Percentiles rank a stretch among this genome's conserved stretches.
Evolutionary conservation across 2,888 invertebrate genomes (phyloP).

Genomic region (Deilephila elpenor): DNA sequence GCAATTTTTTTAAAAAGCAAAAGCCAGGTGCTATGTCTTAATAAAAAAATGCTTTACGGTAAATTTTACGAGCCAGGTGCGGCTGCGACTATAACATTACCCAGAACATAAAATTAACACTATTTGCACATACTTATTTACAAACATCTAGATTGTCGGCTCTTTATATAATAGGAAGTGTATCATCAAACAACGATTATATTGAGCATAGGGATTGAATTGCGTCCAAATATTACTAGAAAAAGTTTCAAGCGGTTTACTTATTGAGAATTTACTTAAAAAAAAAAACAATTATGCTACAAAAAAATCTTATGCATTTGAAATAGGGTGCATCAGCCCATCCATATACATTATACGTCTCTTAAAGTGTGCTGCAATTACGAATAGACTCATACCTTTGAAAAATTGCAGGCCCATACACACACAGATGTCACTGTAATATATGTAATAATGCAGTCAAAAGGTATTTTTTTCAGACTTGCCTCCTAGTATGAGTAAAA

Average conservation of each 20-base stretch:
- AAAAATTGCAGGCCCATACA: no score
- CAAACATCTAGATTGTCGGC: conserved; percentile 56
- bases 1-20: conserved; percentile 31
- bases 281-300: neutral
- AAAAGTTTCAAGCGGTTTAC: neutral
- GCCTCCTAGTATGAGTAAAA: no score
- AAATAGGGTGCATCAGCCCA: no score
- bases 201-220: conserved; percentile 13
- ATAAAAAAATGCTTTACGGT: conserved; percentile 21
- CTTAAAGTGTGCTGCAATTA: no score
- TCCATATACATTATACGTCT: no score
- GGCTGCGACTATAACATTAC: conserved; percentile 34
- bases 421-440: no score
- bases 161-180: conserved; percentile 34
- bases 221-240: conserved; percentile 16
- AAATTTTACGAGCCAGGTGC: neutral
- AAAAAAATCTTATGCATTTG: no score
- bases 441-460: no score
- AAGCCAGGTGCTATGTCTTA: conserved; percentile 30
- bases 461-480: no score
- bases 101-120: conserved; percentile 39
- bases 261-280: no score
- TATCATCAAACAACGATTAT: conserved; percentile 24
- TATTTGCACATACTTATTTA: conserved; percentile 60
- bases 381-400: no score